Evolutionary conservation across 2,113 vertebrate genomes (phyloP), one percentile per base, ranked within the genome.

Genomic region (Progne subis): DNA sequence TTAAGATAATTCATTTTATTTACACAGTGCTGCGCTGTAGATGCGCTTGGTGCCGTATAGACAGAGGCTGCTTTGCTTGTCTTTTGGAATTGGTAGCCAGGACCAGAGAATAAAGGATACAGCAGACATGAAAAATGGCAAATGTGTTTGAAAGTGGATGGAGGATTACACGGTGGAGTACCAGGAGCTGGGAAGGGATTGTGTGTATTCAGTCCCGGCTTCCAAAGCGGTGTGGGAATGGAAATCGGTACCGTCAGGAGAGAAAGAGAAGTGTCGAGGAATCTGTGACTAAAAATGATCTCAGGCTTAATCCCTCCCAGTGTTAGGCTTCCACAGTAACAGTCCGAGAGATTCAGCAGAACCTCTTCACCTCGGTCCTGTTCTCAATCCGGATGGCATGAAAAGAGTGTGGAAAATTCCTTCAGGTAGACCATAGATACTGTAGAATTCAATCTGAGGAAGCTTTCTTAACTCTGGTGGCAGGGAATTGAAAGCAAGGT

Each of bases 301-400:
- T 85, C 61, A 72, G 61, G 18, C 37, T 80, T 93, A 72, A 84
- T 52, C 63, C 41, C 4, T 82, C 34, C n/a, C 34, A 23, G 4
- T 3, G 5, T 39, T 31, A 25, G 49, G 41, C 25, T 60, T 76
- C 80, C 21, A 2, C 43, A 77, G 21, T 41, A 64, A 34, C 14
- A 43, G 55, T 32, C 50, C 26, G 8, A 53, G 80, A 28, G 65
- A 26, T 49, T 72, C 18, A 55, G 64, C 64, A 90, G 89, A 77
- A 46, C 46, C 23, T 70, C 56, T 67, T 67, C 23, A 18, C 23
- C 31, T 34, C 0, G 0, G 6, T 60, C 14, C 41, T 2, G 1
- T 71, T 84, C 34, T 34, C 57, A 31, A 0, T 37, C 44, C 37
- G 49, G 23, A 16, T 31, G 41, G 31, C 50, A 11, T 29, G 31